These are phyloP conservation scores for Andricus curvator DNA, from an alignment of 2,888 invertebrate genomes.

Conservation along the genomic window DNA sequence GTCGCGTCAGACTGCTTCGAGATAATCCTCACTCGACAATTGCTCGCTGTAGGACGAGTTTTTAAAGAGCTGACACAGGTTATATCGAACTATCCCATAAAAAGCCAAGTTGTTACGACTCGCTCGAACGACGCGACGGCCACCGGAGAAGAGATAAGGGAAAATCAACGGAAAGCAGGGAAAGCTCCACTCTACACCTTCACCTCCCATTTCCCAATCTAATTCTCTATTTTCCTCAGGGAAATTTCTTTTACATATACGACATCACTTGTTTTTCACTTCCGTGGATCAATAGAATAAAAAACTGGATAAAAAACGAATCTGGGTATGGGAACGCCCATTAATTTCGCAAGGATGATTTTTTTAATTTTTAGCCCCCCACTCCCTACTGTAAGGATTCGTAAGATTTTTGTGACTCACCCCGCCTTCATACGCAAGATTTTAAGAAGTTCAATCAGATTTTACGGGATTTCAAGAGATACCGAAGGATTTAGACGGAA, in stretches of 20 bases:
- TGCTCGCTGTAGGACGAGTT: conserved; percentile 34
- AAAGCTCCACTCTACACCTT: conserved; percentile 29
- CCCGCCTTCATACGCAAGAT: no score
- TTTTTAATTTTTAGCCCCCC: not conserved
- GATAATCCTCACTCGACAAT: conserved; percentile 40
- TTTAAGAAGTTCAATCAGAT: no score
- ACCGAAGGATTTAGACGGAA: no score
- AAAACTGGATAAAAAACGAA: not conserved
- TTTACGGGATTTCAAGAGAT: no score
- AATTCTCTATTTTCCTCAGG: conserved; percentile 29
- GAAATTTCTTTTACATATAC: conserved; percentile 30
- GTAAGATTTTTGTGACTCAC: no score
- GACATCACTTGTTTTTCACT: conserved; percentile 6
- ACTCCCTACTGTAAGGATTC: no score
- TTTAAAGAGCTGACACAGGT: conserved; percentile 37
- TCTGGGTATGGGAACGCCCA: not conserved
- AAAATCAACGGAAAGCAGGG: conserved; percentile 27
- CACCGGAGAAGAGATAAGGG: conserved; percentile 28
- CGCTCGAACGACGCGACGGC: conserved; percentile 18
- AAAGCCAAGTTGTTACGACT: conserved; percentile 38
- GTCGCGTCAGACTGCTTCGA: not conserved
- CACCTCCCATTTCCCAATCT: conserved; percentile 27
- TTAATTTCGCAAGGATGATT: not conserved
- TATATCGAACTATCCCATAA: conserved; percentile 32
- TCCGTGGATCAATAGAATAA: not conserved